Base-by-base conservation (phyloP, 2,888 invertebrate genomes). In the Melinaea menophilus region DNA sequence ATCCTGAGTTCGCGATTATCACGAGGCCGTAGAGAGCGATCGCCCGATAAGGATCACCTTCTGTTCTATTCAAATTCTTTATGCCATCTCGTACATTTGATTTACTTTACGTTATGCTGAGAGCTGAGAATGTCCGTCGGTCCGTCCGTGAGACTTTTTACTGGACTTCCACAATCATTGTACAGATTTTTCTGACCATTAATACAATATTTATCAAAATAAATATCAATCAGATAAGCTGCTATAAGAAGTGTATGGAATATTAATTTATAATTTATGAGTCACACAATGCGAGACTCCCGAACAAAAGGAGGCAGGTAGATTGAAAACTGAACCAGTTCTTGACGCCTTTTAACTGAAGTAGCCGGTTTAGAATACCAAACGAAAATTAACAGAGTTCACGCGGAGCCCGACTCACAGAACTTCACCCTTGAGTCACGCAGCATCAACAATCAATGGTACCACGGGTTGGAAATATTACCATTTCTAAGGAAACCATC, bases 401-500 rank as follows among this genome's bases (percentile, higher is more conserved):
- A 63, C 62, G 61, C 67, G 63, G 48, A 51, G n/a, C 33, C 55
- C 37, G 41, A n/a, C 37, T 59, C 56, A 65, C 65, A 66, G 61
- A 70, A 69, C 70, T 77, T 80, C 79, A 72, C 76, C 81, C 76
- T 81, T 75, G 77, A 79, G 86, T 84, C 82, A 85, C 84, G 78
- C 81, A 69, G 71, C 80, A 85, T 86, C 83, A 79, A 75, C 77
- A 78, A 79, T 79, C 78, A 65, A 69, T 75, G 77, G 75, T 76
- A 71, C 59, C 71, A 88, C 87, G 81, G 84, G 87, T 87, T 77
- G 72, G 72, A 69, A 74, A 71, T 64, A 88, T 88, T 88, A 81
- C 77, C 86, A 88, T 90, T 82, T 85, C 81, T 77, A 85, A 86
- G 81, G 82, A 82, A 77, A 74, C 87, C 73, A 69, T 73, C 67